These are phyloP conservation scores for Heliangelus exortis DNA, from an alignment of 2,797 vertebrate genomes.

Conservation along the genomic window DNA sequence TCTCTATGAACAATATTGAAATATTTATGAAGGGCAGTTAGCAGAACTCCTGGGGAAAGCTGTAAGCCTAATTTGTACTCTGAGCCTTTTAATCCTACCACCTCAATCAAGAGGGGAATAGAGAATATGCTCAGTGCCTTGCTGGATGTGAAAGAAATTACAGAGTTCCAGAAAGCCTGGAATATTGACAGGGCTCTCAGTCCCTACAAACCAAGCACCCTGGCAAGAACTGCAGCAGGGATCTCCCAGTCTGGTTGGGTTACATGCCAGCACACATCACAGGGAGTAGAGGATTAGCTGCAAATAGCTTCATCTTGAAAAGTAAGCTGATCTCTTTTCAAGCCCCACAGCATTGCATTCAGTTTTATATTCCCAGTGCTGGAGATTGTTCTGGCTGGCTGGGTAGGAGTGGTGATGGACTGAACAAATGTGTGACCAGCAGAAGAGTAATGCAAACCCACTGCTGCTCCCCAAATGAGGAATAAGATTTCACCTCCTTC, in stretches of 20 bases:
- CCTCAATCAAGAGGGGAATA: background rate
- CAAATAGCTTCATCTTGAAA: constrained; percentile 8
- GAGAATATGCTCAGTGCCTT: background rate
- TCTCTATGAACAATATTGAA: background rate
- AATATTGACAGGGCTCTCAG: background rate
- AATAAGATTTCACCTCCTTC: background rate
- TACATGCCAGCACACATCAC: background rate
- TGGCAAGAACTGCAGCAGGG: background rate
- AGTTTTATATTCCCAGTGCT: background rate
- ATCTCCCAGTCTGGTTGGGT: background rate
- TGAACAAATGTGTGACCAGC: background rate
- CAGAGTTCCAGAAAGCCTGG: background rate
- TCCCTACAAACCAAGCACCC: background rate
- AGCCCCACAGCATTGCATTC: background rate
- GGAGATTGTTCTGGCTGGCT: background rate
- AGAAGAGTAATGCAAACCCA: background rate
- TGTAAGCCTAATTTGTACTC: background rate
- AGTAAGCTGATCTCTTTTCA: background rate
- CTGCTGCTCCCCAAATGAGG: background rate
- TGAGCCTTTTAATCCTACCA: background rate
- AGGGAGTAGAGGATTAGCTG: constrained; percentile 20
- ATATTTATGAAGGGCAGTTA: background rate
- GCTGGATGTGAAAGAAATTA: background rate
- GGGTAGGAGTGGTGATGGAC: background rate
- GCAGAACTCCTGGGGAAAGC: background rate